These are phyloP conservation scores for Choreutis nemorana DNA, from an alignment of 2,888 invertebrate species.

Conservation along the genomic window DNA sequence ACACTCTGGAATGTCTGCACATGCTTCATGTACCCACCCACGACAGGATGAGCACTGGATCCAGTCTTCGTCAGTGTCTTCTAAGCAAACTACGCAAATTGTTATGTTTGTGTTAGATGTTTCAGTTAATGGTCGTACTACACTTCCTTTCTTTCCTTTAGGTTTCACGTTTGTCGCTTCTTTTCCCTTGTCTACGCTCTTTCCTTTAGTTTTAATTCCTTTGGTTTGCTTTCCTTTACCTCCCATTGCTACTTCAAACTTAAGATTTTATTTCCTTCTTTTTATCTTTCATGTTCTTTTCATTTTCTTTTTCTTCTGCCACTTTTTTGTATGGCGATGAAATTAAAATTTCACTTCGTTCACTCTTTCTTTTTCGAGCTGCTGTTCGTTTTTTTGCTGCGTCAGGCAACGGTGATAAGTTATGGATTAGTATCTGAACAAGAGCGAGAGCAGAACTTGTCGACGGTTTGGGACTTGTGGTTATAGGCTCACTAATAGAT, in stretches of 20 bases:
- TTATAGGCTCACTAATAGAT: conserved; percentile 2
- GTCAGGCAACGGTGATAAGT: conserved; percentile 11
- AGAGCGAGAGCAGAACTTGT: conserved; percentile 4
- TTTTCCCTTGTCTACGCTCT: conserved; percentile 3
- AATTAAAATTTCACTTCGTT: conserved; percentile 4
- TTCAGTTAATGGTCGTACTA: conserved; percentile 1
- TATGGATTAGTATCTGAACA: conserved; percentile 4
- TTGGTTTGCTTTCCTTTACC: conserved; percentile 5
- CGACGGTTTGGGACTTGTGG: conserved; percentile 4
- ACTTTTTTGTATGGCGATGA: conserved; percentile 8
- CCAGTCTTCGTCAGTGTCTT: conserved; percentile 4
- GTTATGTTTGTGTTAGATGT: conserved; percentile 4
- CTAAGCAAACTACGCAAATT: conserved; percentile 6
- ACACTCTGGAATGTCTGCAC: too few species aligned
- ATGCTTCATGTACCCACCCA: too few species aligned
- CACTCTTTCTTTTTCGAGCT: conserved; percentile 7
- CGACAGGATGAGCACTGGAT: too few species aligned
- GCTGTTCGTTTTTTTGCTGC: conserved; percentile 10
- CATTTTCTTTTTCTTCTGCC: conserved; percentile 6
- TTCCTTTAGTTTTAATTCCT: conserved; percentile 3
- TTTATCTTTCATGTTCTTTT: conserved; percentile 4
- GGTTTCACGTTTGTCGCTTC: conserved; percentile 3
- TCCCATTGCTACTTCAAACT: conserved; percentile 3
- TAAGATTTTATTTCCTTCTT: conserved; percentile 5
- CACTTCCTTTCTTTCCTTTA: conserved; percentile 3